Evolutionary conservation across 1,140 invertebrate species (phyloP).

Genomic region (Phymastichus coffea): DNA sequence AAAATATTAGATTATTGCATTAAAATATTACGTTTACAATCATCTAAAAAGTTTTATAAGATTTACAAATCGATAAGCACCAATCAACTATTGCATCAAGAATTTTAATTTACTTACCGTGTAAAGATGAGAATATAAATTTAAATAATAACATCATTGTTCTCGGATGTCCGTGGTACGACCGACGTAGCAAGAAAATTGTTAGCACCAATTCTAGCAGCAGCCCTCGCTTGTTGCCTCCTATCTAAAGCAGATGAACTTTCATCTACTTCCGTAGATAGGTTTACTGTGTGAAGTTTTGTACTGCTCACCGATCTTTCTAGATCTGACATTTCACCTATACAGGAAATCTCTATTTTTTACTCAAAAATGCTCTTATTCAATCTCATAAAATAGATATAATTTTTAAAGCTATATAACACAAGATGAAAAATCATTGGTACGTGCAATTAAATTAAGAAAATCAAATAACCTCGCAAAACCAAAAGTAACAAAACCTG

Average conservation of each 20-base stretch:
- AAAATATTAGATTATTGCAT: too few relatives aligned
- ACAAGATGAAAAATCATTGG: not conserved
- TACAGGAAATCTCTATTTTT: slow-evolving; percentile 14
- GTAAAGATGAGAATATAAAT: slow-evolving; percentile 6
- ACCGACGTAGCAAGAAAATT: not conserved
- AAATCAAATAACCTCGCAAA: not conserved
- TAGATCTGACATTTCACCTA: slow-evolving; percentile 45
- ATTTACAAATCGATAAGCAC: too few relatives aligned
- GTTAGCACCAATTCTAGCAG: slow-evolving; percentile 7
- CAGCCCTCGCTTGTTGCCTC: not conserved
- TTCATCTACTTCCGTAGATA: slow-evolving; percentile 41
- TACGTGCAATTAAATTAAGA: not conserved
- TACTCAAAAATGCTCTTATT: not conserved
- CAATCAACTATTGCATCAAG: too few relatives aligned
- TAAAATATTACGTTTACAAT: too few relatives aligned
- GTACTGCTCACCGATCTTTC: slow-evolving; percentile 48
- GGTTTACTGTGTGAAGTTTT: slow-evolving; percentile 42
- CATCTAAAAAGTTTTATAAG: too few relatives aligned
- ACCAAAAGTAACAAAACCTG: not conserved
- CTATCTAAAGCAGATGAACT: slow-evolving; percentile 27
- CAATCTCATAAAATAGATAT: not conserved
- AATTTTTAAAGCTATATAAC: slow-evolving; percentile 1
- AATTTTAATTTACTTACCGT: too few relatives aligned
- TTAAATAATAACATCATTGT: slow-evolving; percentile 22
- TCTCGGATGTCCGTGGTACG: not conserved